A percentile compares a stretch with the other conserved stretches of the same genome.
Evolutionary conservation across 2,113 vertebrate species (phyloP).

Genomic region (human): GRCh38 chr20:11443001-11443500

Average conservation of each 20-base stretch:
- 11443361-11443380: background rate
- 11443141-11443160: background rate
- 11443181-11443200: background rate
- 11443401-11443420: conserved; percentile 15
- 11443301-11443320: background rate
- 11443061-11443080: background rate
- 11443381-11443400: conserved; percentile 28
- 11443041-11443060: background rate
- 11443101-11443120: background rate
- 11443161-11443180: background rate
- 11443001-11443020: background rate
- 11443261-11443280: conserved; percentile 16
- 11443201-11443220: background rate
- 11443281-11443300: background rate
- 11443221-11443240: background rate
- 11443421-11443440: background rate
- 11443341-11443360: background rate
- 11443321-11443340: background rate
- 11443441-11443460: background rate
- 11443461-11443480: background rate
- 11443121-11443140: background rate
- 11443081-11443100: background rate
- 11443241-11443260: background rate
- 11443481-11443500: background rate
- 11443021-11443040: background rate